A percentile compares a stretch with the other conserved stretches of the same genome.
Conservation (phyloP, 1,140 invertebrate species). For the Calephelis nemesis region DNA sequence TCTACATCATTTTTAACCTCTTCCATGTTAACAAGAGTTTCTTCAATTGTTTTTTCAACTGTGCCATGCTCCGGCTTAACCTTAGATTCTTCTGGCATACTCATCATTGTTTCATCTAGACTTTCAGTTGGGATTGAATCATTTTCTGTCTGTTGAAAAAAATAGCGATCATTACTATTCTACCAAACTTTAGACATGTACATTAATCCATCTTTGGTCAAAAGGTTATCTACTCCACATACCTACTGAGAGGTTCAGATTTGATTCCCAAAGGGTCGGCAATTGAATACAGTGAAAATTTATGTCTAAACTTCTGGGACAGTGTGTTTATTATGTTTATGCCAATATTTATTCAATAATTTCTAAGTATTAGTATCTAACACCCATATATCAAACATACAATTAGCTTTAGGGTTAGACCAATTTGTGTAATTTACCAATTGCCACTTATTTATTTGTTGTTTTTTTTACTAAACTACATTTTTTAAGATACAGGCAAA, state of each 20-base stretch:
- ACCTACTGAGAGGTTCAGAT: background rate
- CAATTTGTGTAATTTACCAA: too few species aligned
- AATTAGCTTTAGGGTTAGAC: too few species aligned
- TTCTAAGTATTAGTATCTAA: too few species aligned
- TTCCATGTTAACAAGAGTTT: slow-evolving; percentile 37
- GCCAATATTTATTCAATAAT: too few species aligned
- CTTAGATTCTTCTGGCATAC: slow-evolving; percentile 23
- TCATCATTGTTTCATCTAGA: slow-evolving; percentile 34
- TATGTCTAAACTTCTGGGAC: too few species aligned
- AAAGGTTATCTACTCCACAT: background rate
- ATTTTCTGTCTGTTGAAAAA: slow-evolving; percentile 28
- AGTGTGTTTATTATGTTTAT: too few species aligned
- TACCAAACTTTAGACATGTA: background rate
- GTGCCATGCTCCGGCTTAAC: background rate
- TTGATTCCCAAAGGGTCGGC: background rate
- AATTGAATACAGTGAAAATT: background rate
- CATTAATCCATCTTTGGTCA: background rate
- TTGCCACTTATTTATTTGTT: too few species aligned
- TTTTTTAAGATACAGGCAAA: too few species aligned
- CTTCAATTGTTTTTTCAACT: slow-evolving; percentile 25
- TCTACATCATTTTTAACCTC: slow-evolving; percentile 23
- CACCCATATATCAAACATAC: too few species aligned
- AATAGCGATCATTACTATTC: background rate
- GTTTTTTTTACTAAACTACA: too few species aligned
- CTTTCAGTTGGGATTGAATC: slow-evolving; percentile 29